Conservation (phyloP, 2,888 invertebrate genomes). For the Eupelmus urozonus region DNA sequence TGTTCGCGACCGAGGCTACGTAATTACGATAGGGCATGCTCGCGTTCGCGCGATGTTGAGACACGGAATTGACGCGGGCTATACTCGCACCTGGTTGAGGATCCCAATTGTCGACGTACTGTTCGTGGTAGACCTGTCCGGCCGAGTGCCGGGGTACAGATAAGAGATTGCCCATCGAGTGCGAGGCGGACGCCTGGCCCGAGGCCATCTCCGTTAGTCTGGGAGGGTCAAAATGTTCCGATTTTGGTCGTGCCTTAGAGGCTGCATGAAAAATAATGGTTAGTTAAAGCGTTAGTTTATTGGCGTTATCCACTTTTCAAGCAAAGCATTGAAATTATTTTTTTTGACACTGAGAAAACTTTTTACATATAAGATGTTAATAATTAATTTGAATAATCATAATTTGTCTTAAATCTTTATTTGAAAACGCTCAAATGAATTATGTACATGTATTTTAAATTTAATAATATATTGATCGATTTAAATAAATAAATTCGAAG, state of each 20-base stretch:
- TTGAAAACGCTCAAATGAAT: too few relatives aligned
- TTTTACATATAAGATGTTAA: too few relatives aligned
- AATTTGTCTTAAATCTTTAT: too few relatives aligned
- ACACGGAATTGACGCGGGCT: slow-evolving; percentile 47
- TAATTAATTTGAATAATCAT: too few relatives aligned
- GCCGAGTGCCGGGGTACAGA: slow-evolving; percentile 69
- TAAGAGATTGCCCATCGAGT: slow-evolving; percentile 75
- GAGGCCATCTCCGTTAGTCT: slow-evolving; percentile 64
- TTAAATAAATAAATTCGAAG: not conserved
- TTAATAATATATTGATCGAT: not conserved
- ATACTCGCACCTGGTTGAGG: slow-evolving; percentile 73
- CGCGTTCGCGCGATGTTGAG: slow-evolving; percentile 35
- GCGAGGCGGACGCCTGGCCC: slow-evolving; percentile 69
- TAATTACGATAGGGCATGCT: slow-evolving; percentile 40
- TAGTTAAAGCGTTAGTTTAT: slow-evolving; percentile 69
- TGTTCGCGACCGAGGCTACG: slow-evolving; percentile 39
- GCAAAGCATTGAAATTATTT: slow-evolving; percentile 23
- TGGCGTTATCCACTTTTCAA: not conserved
- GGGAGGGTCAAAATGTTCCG: slow-evolving; percentile 73
- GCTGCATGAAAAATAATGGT: slow-evolving; percentile 64
- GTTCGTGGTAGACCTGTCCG: slow-evolving; percentile 68
- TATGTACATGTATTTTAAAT: not conserved
- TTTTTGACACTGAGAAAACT: slow-evolving; percentile 20
- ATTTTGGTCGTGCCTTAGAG: slow-evolving; percentile 73
- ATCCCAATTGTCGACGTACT: slow-evolving; percentile 72